Conservation (phyloP, 37 sponge, comb jelly and placozoan genomes). For the Spongilla lacustris region DNA sequence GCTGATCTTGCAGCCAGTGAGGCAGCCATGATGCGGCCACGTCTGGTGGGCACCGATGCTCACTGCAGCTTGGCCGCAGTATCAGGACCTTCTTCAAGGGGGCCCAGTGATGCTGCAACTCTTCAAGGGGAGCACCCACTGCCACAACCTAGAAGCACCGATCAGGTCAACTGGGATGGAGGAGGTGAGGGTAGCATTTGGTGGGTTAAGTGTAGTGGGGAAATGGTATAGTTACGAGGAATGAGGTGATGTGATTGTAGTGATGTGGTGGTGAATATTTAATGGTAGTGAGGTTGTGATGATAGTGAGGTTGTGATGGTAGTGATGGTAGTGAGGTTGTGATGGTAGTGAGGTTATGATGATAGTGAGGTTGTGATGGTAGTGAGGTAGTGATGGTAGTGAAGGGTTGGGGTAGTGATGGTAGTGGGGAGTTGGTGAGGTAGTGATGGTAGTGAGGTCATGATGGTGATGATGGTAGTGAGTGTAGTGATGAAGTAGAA, state of each 20-base stretch:
- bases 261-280: no score
- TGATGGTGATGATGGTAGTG: neutral
- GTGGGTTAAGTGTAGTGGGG: no score
- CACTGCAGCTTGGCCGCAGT: neutral
- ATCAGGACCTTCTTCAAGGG: neutral
- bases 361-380: no score
- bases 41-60: neutral
- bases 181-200: neutral
- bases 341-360: no score
- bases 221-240: no score
- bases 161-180: neutral
- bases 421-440: neutral
- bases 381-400: neutral
- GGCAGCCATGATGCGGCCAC: slow-evolving; percentile 3
- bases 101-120: neutral
- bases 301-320: neutral
- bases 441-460: neutral
- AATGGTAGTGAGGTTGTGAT: neutral
- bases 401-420: neutral
- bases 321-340: no score
- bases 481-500: no score
- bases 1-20: neutral
- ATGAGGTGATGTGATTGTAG: no score
- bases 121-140: neutral
- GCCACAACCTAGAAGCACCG: neutral